These are phyloP conservation scores for Taphrorychus bicolor DNA, from an alignment of 2,888 invertebrate species.

Conservation along the genomic window DNA sequence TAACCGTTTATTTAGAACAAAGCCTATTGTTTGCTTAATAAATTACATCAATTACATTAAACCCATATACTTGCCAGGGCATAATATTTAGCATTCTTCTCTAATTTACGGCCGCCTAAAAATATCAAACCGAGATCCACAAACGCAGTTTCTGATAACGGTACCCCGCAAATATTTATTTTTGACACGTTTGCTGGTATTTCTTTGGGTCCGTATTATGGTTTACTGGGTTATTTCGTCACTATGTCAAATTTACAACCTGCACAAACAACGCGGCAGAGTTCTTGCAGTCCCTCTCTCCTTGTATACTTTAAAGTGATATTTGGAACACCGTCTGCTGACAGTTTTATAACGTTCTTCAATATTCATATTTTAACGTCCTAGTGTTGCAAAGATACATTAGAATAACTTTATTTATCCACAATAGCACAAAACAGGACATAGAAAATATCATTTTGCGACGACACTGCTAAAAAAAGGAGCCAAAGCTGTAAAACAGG, in stretches of 20 bases:
- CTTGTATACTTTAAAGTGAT: not conserved
- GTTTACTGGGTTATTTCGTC: slow-evolving; percentile 20
- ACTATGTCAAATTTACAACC: not conserved
- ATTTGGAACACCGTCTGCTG: not conserved
- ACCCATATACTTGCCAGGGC: slow-evolving; percentile 10
- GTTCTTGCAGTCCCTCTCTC: slow-evolving; percentile 16
- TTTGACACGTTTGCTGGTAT: slow-evolving; percentile 9
- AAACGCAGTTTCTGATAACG: slow-evolving; percentile 6
- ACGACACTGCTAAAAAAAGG: no score
- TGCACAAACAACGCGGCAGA: not conserved
- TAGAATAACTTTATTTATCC: no score
- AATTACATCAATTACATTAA: slow-evolving; percentile 1
- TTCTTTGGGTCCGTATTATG: slow-evolving; percentile 15
- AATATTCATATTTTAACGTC: no score
- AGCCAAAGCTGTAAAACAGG: no score
- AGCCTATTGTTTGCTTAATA: not conserved
- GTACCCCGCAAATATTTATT: slow-evolving; percentile 24
- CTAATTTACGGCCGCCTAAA: slow-evolving; percentile 18
- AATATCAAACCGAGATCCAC: slow-evolving; percentile 21
- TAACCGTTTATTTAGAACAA: not conserved
- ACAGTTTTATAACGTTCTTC: not conserved
- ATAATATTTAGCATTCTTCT: slow-evolving; percentile 26
- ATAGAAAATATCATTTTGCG: no score
- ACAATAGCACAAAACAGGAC: no score
- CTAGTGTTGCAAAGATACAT: not conserved